These are phyloP conservation scores for Triops longicaudatus DNA, from an alignment of 1,140 invertebrate species.

Conservation along the genomic window DNA sequence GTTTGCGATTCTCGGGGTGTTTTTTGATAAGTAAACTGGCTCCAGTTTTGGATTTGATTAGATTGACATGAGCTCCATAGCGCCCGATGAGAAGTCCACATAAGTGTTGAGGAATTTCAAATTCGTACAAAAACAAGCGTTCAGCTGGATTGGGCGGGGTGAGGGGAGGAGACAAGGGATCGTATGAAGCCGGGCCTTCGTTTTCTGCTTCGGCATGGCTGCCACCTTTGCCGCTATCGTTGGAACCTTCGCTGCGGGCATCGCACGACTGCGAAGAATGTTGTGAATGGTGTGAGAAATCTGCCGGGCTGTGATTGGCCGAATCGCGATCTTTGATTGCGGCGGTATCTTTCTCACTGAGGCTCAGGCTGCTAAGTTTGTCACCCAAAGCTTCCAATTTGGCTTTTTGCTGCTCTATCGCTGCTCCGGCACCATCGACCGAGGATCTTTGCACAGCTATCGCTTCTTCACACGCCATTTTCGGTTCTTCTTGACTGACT, in stretches of 20 bases:
- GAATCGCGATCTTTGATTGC: slow-evolving; percentile 44
- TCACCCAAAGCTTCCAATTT: not conserved
- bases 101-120: slow-evolving; percentile 65
- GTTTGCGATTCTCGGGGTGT: slow-evolving; percentile 57
- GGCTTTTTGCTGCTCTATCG: not conserved
- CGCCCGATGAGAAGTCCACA: slow-evolving; percentile 82
- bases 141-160: slow-evolving; percentile 22
- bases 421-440: not conserved
- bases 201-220: slow-evolving; percentile 38
- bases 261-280: slow-evolving; percentile 45
- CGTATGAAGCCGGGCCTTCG: slow-evolving; percentile 25
- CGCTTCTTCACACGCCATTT: not conserved
- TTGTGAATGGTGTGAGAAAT: slow-evolving; percentile 46
- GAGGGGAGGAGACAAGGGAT: not conserved
- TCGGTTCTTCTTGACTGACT: not conserved
- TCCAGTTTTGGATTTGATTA: slow-evolving; percentile 65
- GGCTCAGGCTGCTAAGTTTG: not conserved
- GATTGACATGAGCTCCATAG: slow-evolving; percentile 67
- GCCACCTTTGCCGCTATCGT: slow-evolving; percentile 65
- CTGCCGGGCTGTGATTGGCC: slow-evolving; percentile 57
- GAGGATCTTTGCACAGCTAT: not conserved
- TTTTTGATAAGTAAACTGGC: slow-evolving; percentile 67
- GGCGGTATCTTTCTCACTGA: not conserved
- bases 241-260: slow-evolving; percentile 59
- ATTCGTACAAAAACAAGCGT: slow-evolving; percentile 51